Evolutionary conservation across 2,113 vertebrate genomes (phyloP).

Genomic region (Cranoglanis bouderius): DNA sequence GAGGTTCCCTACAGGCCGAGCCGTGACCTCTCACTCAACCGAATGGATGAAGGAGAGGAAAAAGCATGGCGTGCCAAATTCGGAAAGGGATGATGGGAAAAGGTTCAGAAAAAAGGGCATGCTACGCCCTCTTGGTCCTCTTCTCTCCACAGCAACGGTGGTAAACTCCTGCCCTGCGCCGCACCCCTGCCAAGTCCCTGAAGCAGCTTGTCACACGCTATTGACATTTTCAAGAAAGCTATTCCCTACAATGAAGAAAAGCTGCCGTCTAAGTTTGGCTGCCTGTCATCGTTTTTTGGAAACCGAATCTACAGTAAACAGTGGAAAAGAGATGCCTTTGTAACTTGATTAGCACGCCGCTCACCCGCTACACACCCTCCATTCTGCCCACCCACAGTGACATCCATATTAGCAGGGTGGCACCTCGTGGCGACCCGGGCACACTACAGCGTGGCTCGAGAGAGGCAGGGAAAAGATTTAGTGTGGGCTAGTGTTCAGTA

Average conservation of each 20-base stretch:
- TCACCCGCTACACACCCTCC: conserved; percentile 60
- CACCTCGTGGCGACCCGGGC: conserved; percentile 10
- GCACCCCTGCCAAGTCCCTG: conserved; percentile 37
- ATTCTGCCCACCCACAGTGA: conserved; percentile 57
- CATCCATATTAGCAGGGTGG: conserved; percentile 63
- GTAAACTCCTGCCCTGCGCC: conserved; percentile 35
- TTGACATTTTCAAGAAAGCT: conserved; percentile 44
- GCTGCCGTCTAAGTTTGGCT: conserved; percentile 28
- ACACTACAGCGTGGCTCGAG: not conserved
- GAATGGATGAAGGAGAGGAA: conserved; percentile 32
- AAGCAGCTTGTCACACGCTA: conserved; percentile 37
- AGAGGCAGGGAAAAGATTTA: conserved; percentile 11
- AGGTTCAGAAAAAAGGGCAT: conserved; percentile 33
- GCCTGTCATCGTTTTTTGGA: conserved; percentile 12
- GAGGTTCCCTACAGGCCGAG: conserved; percentile 33
- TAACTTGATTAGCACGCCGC: conserved; percentile 66
- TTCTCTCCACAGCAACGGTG: conserved; percentile 13
- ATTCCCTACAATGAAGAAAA: conserved; percentile 28
- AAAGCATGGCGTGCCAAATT: conserved; percentile 67
- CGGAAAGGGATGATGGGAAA: conserved; percentile 41
- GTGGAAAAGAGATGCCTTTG: conserved; percentile 65
- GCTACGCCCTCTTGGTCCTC: conserved; percentile 6
- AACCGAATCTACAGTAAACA: conserved; percentile 19
- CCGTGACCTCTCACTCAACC: conserved; percentile 40
- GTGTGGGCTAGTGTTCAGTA: not conserved